Percentiles rank a stretch among this genome's conserved stretches.
Conservation (phyloP, 2,888 invertebrate genomes). For the Phyllotreta striolata region DNA sequence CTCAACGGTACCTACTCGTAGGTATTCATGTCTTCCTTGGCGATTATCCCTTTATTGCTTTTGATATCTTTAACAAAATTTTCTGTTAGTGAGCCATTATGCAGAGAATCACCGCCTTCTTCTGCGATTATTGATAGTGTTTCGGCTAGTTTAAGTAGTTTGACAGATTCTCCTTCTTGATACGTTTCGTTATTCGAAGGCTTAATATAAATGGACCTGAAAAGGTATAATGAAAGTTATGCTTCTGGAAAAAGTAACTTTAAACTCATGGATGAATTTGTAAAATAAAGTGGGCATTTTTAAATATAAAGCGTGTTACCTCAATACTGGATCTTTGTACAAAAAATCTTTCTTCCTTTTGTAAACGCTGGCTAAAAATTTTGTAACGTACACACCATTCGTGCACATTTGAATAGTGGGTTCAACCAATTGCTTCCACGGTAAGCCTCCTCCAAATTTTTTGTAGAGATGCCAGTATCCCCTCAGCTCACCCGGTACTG, state of each 20-base stretch:
- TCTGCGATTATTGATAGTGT: constrained; percentile 65
- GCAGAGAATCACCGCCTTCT: constrained; percentile 65
- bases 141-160: constrained; percentile 58
- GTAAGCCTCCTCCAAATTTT: constrained; percentile 66
- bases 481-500: constrained; percentile 88
- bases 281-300: not conserved
- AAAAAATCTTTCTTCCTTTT: constrained; percentile 33
- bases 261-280: not conserved
- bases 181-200: constrained; percentile 47
- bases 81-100: constrained; percentile 65
- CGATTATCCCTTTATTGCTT: constrained; percentile 76
- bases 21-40: constrained; percentile 75
- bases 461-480: constrained; percentile 84
- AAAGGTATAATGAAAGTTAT: too few species aligned
- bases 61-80: constrained; percentile 54
- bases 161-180: constrained; percentile 44
- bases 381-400: constrained; percentile 74
- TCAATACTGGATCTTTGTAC: constrained; percentile 40
- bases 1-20: constrained; percentile 67
- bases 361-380: constrained; percentile 51
- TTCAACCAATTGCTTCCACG: constrained; percentile 80
- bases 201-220: constrained; percentile 49
- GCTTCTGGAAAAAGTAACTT: too few species aligned
- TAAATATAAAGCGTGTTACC: constrained; percentile 33
- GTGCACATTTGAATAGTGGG: constrained; percentile 81